Percentiles rank a stretch among this genome's conserved stretches.
These are phyloP conservation scores for human DNA, from an alignment of 2,113 vertebrate genomes.

Conservation along the genomic window DNA sequence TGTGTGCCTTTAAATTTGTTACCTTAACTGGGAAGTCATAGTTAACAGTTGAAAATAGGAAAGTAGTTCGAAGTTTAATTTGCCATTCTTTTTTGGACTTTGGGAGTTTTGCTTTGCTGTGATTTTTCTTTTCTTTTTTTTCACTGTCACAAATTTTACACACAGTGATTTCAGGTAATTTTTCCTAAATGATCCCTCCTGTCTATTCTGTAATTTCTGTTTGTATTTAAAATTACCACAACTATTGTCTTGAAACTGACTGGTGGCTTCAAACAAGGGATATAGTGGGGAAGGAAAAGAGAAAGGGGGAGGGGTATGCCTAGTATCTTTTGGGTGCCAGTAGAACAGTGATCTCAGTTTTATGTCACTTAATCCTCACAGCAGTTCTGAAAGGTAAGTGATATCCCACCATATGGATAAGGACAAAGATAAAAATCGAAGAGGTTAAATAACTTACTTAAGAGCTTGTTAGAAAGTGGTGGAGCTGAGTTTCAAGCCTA, in stretches of 20 bases:
- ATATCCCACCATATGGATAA: slow-evolving; percentile 39
- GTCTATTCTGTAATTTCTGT: background rate
- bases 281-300: background rate
- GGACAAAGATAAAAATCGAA: slow-evolving; percentile 65
- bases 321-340: background rate
- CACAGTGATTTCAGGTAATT: background rate
- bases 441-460: slow-evolving; percentile 31
- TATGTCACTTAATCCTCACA: slow-evolving; percentile 67
- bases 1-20: background rate
- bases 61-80: background rate
- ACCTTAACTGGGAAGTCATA: background rate
- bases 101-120: background rate
- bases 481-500: slow-evolving; percentile 35
- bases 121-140: background rate
- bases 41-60: background rate
- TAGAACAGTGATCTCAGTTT: slow-evolving; percentile 58
- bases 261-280: background rate
- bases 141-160: background rate
- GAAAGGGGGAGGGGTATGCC: background rate
- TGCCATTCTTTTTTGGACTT: background rate
- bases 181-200: background rate
- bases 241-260: background rate
- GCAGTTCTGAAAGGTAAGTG: slow-evolving; percentile 67
- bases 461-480: background rate
- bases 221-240: background rate